A percentile compares a stretch with the other conserved stretches of the same genome.
Evolutionary conservation across 2,113 vertebrate species (phyloP).

Genomic region (Lepidiolamprologus cunningtoni): DNA sequence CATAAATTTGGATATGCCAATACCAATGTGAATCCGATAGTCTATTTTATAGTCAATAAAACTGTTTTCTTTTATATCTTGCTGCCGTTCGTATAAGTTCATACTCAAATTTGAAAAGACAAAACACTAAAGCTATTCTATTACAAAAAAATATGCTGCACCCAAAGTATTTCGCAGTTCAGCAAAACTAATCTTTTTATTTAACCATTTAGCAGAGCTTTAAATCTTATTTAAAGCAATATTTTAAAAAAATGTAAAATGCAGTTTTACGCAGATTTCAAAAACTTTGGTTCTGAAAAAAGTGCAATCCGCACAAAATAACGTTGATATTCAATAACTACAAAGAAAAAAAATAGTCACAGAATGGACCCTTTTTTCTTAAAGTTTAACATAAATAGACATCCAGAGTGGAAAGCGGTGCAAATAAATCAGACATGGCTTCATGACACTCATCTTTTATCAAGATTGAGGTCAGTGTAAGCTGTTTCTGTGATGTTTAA

Average conservation of each 20-base stretch:
- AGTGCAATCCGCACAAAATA: background rate
- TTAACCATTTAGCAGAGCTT: background rate
- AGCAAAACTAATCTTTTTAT: background rate
- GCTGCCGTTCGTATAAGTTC: background rate
- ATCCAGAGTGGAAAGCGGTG: background rate
- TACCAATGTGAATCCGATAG: rapidly evolving
- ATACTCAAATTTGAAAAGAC: background rate
- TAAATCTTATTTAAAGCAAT: background rate
- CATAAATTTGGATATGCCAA: rapidly evolving
- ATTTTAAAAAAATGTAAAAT: rapidly evolving
- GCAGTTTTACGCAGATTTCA: background rate
- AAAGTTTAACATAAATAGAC: background rate
- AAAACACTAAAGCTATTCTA: background rate
- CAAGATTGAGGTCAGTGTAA: background rate
- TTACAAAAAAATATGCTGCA: background rate
- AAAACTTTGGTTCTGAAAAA: background rate
- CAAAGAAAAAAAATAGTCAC: rapidly evolving
- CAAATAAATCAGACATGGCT: background rate
- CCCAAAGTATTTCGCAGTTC: background rate
- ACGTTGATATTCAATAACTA: background rate
- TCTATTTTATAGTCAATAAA: background rate
- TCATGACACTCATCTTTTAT: background rate
- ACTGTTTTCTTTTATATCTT: background rate
- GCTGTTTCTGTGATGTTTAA: background rate
- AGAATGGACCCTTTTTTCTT: background rate